A percentile compares a stretch with the other conserved stretches of the same genome.
These are phyloP conservation scores for Sandelia bainsii DNA, from an alignment of 2,797 vertebrate species.

Conservation along the genomic window DNA sequence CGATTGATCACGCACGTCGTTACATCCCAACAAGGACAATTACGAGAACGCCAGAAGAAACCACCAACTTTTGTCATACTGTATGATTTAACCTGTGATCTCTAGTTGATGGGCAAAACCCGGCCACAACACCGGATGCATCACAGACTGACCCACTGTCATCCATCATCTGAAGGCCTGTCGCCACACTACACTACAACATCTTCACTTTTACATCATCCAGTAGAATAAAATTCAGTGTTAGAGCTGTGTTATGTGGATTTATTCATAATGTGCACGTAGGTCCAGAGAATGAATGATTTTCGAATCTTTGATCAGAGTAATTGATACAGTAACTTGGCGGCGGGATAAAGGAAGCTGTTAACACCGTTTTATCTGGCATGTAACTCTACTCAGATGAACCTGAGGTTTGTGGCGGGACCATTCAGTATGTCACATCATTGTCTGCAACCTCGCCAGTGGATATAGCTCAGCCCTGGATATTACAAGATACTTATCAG, in stretches of 20 bases:
- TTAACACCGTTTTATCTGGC: conserved; percentile 85
- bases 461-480: conserved; percentile 80
- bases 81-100: not conserved
- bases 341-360: conserved; percentile 87
- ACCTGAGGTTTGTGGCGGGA: conserved; percentile 77
- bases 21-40: no score
- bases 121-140: no score
- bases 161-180: not conserved
- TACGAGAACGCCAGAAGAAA: not conserved
- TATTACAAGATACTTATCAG: conserved; percentile 86
- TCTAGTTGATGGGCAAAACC: no score
- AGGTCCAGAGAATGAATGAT: conserved; percentile 68
- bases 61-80: not conserved
- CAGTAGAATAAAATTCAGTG: conserved; percentile 32
- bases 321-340: conserved; percentile 86
- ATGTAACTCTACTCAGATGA: conserved; percentile 83
- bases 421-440: conserved; percentile 81
- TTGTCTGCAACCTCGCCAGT: conserved; percentile 78
- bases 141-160: not conserved
- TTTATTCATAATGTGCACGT: conserved; percentile 59
- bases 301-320: conserved; percentile 84
- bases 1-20: no score
- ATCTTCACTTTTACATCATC: conserved; percentile 14
- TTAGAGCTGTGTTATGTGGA: conserved; percentile 39
- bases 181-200: not conserved